phyloP scores from a whole-genome alignment of 2,888 invertebrate species.

The Therioaphis trifolii region DNA sequence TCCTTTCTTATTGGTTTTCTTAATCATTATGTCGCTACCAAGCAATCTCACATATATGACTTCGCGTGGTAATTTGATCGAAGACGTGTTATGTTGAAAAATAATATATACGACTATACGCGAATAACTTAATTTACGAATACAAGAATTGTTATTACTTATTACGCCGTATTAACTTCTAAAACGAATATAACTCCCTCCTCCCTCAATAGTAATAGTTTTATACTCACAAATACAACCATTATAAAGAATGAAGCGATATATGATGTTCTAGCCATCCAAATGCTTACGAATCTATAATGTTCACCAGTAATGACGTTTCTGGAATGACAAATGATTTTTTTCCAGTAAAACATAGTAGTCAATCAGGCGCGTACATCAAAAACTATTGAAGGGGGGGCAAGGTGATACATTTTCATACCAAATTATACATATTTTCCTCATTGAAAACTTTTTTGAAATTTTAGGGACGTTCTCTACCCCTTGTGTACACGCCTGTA shows the following conservation, averaged over 20 bases:
- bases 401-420: no score
- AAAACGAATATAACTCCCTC: conserved; percentile 66
- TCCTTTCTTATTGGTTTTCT: conserved; percentile 62
- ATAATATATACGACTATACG: conserved; percentile 28
- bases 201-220: conserved; percentile 60
- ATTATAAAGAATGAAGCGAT: conserved; percentile 96
- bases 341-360: conserved; percentile 24
- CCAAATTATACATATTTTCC: no score
- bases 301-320: conserved; percentile 99
- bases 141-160: conserved; percentile 37
- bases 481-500: no score
- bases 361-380: no score
- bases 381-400: no score
- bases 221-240: conserved; percentile 94
- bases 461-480: no score
- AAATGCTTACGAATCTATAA: conserved; percentile 96
- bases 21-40: conserved; percentile 59
- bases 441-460: no score
- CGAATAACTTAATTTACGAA: conserved; percentile 50
- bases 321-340: conserved; percentile 71
- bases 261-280: conserved; percentile 95
- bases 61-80: conserved; percentile 56
- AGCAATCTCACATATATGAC: conserved; percentile 55
- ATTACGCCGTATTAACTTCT: conserved; percentile 33
- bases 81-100: conserved; percentile 41